Base-by-base conservation (phyloP, 2,113 vertebrate genomes). In the Casuarius casuarius region DNA sequence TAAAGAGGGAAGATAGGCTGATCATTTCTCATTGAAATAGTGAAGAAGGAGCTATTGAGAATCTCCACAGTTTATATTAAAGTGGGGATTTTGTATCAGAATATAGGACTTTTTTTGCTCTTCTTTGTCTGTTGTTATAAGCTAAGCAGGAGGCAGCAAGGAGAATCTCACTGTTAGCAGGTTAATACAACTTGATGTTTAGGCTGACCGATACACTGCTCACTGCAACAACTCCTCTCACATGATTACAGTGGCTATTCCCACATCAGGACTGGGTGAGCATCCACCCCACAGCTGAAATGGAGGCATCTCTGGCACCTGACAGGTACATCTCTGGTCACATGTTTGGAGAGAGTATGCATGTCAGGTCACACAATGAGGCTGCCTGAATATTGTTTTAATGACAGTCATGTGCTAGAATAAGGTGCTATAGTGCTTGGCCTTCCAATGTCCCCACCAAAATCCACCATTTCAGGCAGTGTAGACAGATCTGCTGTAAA, bases 201-300 rank as follows among this genome's bases (percentile, higher is more conserved):
- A 62, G 49, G 22, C 13, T 84, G 46, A 51, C 18, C 51, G 42
- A 31, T 9, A 49, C 19, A 19, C 49, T 56, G 31, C 40, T 84
- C n/a, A 38, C 59, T 56, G 44, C 31, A 0, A 0, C 31, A 0
- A 0, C 13, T 75, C 15, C 28, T 70, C 52, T 86, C 46, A 38
- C 46, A 44, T 33, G 72, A 77, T 75, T 7, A 17, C 17, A 4
- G 12, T 15, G 19, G 7, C 40, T 40, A 52, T 66, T 33, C 21
- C 14, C 5, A 26, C 73, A 40, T 42, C 38, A 38, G 2, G 3
- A 44, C 22, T 20, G 70, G 40, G 9, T 73, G 10, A 3, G 23
- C n/a, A 35, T 6, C 31, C 40, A 44, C 21, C 72, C 63, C 44
- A 9, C 25, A 0, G 0, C 72, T 56, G 16, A 67, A 71, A 79